Conservation (phyloP, 2,797 vertebrate genomes). For the Numenius phaeopus region DNA sequence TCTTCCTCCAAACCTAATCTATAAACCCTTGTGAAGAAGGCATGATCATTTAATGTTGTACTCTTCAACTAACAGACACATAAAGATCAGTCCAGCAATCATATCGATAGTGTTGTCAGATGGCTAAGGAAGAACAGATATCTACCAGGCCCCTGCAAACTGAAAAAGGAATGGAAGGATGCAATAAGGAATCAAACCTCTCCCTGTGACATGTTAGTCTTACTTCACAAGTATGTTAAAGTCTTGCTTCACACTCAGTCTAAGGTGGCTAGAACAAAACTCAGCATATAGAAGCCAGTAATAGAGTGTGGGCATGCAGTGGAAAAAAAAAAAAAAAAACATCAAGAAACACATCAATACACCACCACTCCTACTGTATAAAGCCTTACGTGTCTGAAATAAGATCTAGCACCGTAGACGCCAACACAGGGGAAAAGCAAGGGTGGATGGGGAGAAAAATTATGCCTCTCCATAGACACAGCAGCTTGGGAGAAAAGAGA, state of each 20-base stretch:
- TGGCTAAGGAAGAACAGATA: background rate
- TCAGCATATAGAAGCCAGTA: background rate
- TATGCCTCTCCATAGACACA: background rate
- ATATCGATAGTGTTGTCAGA: accelerated
- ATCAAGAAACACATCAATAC: background rate
- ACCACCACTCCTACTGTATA: background rate
- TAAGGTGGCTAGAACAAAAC: background rate
- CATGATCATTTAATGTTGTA: accelerated
- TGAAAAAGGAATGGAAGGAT: background rate
- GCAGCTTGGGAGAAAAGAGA: background rate
- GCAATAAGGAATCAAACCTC: background rate
- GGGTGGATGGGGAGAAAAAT: background rate
- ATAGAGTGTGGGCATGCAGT: background rate
- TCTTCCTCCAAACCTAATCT: background rate
- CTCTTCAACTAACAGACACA: background rate
- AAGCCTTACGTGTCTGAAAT: background rate
- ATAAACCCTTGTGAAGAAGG: background rate
- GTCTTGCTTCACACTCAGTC: background rate
- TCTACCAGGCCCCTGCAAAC: background rate
- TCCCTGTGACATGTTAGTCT: background rate
- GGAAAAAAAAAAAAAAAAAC: background rate
- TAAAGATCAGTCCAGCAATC: background rate
- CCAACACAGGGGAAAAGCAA: background rate
- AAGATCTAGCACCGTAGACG: background rate
- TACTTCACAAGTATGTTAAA: background rate